These are phyloP conservation scores for Meganola albula DNA, from an alignment of 2,888 invertebrate species.

Conservation along the genomic window DNA sequence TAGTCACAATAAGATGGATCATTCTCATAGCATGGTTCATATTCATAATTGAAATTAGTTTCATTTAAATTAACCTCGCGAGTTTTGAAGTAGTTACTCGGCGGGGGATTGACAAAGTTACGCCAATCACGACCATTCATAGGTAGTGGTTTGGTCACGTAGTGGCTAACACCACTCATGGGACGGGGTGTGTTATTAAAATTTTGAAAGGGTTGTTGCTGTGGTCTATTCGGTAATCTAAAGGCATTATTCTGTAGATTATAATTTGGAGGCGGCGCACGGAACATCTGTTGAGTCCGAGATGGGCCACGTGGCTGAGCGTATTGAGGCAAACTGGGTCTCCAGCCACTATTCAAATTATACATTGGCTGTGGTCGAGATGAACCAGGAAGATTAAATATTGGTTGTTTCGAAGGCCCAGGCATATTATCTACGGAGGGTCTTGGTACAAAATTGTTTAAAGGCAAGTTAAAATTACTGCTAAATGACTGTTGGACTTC, in stretches of 20 bases:
- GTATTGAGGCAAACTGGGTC: neutral
- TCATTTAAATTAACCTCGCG: neutral
- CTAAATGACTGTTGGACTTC: no score
- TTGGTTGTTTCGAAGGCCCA: constrained; percentile 5
- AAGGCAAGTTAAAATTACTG: no score
- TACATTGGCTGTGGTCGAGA: neutral
- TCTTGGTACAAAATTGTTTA: no score
- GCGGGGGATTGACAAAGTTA: constrained; percentile 9
- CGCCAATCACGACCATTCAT: constrained; percentile 18
- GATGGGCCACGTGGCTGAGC: constrained; percentile 7
- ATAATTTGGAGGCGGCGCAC: constrained; percentile 11
- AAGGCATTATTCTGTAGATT: constrained; percentile 1
- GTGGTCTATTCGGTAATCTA: neutral
- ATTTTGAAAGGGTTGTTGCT: neutral
- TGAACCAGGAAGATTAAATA: no score
- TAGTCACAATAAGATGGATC: neutral
- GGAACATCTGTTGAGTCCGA: constrained; percentile 15
- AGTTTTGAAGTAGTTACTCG: neutral
- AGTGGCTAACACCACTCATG: constrained; percentile 20
- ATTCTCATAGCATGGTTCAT: neutral
- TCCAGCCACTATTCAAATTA: no score
- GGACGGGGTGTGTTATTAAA: constrained; percentile 8
- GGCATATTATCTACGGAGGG: constrained; percentile 2
- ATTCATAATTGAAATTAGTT: neutral
- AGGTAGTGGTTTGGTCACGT: constrained; percentile 4